Conservation (phyloP, 2,888 invertebrate species). For the Caenorhabditis imperialis region DNA sequence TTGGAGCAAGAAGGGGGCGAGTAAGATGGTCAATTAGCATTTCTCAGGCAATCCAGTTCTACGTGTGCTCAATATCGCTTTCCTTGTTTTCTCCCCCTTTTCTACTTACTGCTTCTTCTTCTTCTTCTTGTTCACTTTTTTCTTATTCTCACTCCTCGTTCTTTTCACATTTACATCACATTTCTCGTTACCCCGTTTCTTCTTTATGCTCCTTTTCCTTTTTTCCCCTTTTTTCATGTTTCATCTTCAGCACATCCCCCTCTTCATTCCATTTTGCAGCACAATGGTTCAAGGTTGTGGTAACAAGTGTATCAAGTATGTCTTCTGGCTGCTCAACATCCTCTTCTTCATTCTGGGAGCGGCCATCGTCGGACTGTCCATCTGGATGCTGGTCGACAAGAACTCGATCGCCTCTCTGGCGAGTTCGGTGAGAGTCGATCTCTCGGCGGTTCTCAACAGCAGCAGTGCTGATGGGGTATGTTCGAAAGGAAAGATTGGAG, state of each 20-base stretch:
- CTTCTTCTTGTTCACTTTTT: not conserved
- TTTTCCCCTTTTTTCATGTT: conserved; percentile 1
- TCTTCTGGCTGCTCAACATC: conserved; percentile 65
- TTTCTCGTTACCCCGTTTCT: not conserved
- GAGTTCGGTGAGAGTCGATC: conserved; percentile 39
- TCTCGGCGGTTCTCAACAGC: conserved; percentile 9
- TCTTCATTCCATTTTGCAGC: not conserved
- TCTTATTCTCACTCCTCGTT: conserved; percentile 3
- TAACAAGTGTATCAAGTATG: conserved; percentile 69
- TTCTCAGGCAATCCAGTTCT: conserved; percentile 48
- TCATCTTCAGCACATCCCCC: not conserved
- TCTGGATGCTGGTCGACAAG: conserved; percentile 68
- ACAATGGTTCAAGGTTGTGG: conserved; percentile 71
- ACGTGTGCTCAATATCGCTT: conserved; percentile 49
- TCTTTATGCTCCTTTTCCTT: conserved; percentile 6
- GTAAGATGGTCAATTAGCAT: conserved; percentile 52
- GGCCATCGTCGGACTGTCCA: conserved; percentile 58
- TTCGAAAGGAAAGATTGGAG: no score
- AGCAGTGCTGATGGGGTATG: conserved; percentile 28
- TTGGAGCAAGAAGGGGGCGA: conserved; percentile 5
- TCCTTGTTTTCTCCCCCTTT: conserved; percentile 20
- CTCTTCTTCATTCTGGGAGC: conserved; percentile 66
- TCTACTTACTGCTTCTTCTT: not conserved
- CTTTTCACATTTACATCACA: conserved; percentile 13
- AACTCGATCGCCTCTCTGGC: conserved; percentile 33